These are phyloP conservation scores for Riparia riparia DNA, from an alignment of 2,113 vertebrate species.

Conservation along the genomic window DNA sequence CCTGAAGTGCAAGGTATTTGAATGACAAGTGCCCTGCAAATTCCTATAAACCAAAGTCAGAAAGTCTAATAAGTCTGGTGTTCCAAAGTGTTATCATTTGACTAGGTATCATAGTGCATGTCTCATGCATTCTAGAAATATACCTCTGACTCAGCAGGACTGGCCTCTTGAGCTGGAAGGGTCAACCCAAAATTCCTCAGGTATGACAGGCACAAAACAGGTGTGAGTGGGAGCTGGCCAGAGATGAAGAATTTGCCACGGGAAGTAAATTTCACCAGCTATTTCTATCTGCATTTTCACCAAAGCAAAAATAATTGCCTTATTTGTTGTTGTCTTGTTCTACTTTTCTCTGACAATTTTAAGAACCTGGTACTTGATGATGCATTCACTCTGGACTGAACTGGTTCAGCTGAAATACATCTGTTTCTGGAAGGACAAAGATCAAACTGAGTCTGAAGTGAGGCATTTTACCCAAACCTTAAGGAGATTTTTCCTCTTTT, in stretches of 20 bases:
- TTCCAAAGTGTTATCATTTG: neutral
- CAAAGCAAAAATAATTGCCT: neutral
- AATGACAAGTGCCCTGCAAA: neutral
- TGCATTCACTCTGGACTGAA: neutral
- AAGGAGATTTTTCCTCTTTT: neutral
- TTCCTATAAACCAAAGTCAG: neutral
- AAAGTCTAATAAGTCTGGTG: neutral
- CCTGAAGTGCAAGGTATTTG: neutral
- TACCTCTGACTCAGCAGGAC: neutral
- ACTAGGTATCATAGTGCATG: accelerated
- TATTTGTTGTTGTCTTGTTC: neutral
- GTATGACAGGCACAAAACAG: neutral
- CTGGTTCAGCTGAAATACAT: neutral
- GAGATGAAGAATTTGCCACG: neutral
- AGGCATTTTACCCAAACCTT: neutral
- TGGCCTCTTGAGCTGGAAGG: neutral
- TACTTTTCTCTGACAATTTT: neutral
- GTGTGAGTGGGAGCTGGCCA: neutral
- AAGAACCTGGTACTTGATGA: neutral
- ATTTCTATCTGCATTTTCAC: neutral
- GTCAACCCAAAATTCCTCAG: neutral
- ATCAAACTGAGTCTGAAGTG: neutral
- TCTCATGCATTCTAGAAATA: neutral
- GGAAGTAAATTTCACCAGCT: neutral
- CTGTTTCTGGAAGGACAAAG: neutral